A percentile compares a stretch with the other conserved stretches of the same genome.
These are phyloP conservation scores for Chrysemys picta DNA, from an alignment of 2,113 vertebrate genomes.

Conservation along the genomic window DNA sequence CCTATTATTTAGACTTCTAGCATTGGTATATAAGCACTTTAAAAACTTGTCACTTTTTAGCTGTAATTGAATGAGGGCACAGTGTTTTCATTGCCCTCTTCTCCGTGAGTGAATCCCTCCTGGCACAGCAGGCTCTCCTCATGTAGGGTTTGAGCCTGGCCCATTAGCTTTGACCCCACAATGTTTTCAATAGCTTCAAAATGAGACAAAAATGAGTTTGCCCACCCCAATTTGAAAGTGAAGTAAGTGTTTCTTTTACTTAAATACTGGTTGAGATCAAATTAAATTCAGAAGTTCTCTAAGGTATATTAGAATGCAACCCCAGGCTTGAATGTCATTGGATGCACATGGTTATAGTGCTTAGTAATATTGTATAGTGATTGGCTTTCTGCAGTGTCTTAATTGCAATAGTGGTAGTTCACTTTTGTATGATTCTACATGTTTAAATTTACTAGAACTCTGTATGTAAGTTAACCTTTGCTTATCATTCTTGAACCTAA, in stretches of 20 bases:
- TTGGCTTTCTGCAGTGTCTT: background rate
- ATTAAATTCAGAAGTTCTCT: rapidly evolving
- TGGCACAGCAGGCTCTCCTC: background rate
- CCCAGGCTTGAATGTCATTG: background rate
- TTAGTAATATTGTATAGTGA: background rate
- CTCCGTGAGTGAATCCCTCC: background rate
- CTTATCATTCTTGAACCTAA: background rate
- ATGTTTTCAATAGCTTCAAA: background rate
- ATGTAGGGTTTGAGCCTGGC: background rate
- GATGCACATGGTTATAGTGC: background rate
- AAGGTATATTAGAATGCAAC: background rate
- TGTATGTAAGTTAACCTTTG: background rate
- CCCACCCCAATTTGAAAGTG: background rate
- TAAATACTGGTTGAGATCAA: background rate
- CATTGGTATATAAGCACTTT: no score
- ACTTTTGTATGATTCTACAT: background rate
- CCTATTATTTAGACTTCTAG: no score
- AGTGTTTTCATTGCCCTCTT: background rate
- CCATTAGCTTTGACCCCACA: background rate
- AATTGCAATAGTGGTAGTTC: background rate
- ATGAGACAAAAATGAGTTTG: background rate
- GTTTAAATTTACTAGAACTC: background rate
- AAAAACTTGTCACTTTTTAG: no score
- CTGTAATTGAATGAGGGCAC: background rate
- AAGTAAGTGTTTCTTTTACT: background rate